Percentiles rank a stretch among this genome's conserved stretches.
Conservation (phyloP, 2,797 vertebrate genomes). For the Rachycentron canadum region DNA sequence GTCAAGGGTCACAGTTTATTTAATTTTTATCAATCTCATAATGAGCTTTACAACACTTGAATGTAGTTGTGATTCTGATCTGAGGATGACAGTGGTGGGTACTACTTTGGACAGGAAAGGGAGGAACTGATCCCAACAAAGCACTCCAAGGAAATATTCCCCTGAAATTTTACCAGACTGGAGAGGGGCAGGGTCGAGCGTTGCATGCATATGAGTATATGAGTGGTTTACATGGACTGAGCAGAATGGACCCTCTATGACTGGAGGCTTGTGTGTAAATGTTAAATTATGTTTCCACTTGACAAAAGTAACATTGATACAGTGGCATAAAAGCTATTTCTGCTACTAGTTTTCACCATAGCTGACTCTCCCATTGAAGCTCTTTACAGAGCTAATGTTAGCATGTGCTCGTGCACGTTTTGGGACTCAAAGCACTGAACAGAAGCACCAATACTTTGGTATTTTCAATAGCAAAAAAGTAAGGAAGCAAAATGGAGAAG, state of each 20-base stretch:
- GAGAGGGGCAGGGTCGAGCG: neutral
- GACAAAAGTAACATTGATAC: conserved; percentile 37
- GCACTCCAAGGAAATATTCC: conserved; percentile 22
- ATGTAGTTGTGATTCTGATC: conserved; percentile 39
- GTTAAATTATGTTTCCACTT: conserved; percentile 33
- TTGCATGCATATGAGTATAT: conserved; percentile 51
- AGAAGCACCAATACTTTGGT: conserved; percentile 67
- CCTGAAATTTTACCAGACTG: conserved; percentile 22
- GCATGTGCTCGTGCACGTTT: conserved; percentile 27
- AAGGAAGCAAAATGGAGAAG: neutral
- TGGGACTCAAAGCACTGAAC: conserved; percentile 37
- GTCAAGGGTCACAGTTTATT: conserved; percentile 65
- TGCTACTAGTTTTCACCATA: conserved; percentile 44
- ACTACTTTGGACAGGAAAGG: conserved; percentile 18
- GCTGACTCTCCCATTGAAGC: conserved; percentile 54
- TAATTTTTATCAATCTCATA: conserved; percentile 37
- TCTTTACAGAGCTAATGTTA: conserved; percentile 39
- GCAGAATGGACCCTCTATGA: conserved; percentile 20
- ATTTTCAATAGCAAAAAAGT: conserved; percentile 52
- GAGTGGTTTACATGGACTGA: conserved; percentile 6
- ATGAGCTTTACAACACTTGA: conserved; percentile 39
- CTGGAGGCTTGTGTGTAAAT: conserved; percentile 17
- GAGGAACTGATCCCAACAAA: conserved; percentile 16
- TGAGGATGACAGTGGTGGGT: conserved; percentile 35
- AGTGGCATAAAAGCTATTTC: conserved; percentile 40